phyloP scores from a whole-genome alignment of 1,140 invertebrate genomes.

The Harlomillsia oculata region DNA sequence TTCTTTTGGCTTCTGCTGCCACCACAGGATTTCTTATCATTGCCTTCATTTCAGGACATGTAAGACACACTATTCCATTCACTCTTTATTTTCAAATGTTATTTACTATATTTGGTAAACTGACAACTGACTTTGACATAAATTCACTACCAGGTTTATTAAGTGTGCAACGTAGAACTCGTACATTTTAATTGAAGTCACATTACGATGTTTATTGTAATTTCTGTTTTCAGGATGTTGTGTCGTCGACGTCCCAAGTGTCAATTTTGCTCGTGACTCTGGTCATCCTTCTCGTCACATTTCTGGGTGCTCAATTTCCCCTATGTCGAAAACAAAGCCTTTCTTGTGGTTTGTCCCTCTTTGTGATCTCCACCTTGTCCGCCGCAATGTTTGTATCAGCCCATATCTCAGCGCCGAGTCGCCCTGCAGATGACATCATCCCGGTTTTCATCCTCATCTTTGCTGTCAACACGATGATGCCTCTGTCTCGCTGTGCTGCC shows the following conservation, averaged over 20 bases:
- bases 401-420: constrained; percentile 12
- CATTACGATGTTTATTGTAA: not conserved
- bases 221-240: constrained; percentile 31
- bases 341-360: constrained; percentile 29
- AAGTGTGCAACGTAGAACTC: not conserved
- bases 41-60: constrained; percentile 31
- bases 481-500: constrained; percentile 34
- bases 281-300: constrained; percentile 27
- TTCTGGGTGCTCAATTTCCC: constrained; percentile 32
- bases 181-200: not conserved
- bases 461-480: constrained; percentile 38
- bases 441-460: constrained; percentile 39
- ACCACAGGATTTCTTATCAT: constrained; percentile 34
- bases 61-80: constrained; percentile 12
- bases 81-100: too few relatives aligned
- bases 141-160: not conserved
- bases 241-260: constrained; percentile 26
- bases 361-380: constrained; percentile 34
- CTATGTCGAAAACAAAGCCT: constrained; percentile 30
- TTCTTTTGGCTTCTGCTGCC: constrained; percentile 27
- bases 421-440: constrained; percentile 36
- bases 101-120: not conserved
- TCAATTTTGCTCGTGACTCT: constrained; percentile 34
- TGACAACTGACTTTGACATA: not conserved
- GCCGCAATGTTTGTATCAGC: constrained; percentile 32